phyloP scores from a whole-genome alignment of 2,113 vertebrate species.

The Corydoras sp. region DNA sequence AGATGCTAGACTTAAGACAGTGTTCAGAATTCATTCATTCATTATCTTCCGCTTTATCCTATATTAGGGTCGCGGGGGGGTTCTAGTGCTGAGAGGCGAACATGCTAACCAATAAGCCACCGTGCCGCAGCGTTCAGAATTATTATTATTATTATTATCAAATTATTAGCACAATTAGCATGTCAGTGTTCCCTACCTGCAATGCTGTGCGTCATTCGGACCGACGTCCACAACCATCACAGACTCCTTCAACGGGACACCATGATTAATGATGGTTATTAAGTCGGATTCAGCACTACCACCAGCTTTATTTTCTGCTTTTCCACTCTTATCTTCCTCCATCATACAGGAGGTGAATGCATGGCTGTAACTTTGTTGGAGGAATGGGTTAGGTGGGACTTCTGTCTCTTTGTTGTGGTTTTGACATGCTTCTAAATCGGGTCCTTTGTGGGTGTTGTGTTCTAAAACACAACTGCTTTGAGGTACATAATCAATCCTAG shows the following conservation, averaged over 20 bases:
- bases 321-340: neutral
- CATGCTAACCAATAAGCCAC: no score
- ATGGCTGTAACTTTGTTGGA: neutral
- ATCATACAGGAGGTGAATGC: neutral
- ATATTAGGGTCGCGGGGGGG: no score
- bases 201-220: neutral
- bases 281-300: neutral
- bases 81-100: no score
- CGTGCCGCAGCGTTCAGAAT: no score
- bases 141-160: no score
- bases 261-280: constrained; percentile 19
- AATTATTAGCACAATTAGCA: no score
- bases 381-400: neutral
- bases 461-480: constrained; percentile 11
- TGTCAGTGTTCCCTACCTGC: constrained; percentile 13
- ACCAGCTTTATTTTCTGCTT: neutral
- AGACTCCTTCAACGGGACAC: constrained; percentile 1
- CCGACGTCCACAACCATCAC: constrained; percentile 24
- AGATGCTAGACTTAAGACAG: no score
- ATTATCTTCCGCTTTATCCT: no score
- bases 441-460: constrained; percentile 3
- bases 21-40: no score
- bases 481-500: constrained; percentile 17
- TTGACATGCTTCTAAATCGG: constrained; percentile 8
- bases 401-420: constrained; percentile 3